These are phyloP conservation scores for Condylura cristata DNA, from an alignment of 2,113 vertebrate species.

Conservation along the genomic window DNA sequence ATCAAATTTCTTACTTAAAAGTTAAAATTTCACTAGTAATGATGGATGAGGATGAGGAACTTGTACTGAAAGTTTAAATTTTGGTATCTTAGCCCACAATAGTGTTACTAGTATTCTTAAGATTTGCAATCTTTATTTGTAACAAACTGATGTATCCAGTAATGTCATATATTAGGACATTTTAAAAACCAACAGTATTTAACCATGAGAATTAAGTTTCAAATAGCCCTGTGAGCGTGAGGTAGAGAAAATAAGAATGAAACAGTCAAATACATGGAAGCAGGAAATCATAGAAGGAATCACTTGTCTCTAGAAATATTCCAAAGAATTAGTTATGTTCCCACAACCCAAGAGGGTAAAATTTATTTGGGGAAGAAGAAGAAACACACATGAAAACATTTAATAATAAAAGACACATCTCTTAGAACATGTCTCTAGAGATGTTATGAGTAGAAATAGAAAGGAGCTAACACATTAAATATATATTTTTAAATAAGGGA, in stretches of 20 bases:
- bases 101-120: background rate
- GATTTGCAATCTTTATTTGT: background rate
- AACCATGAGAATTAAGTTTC: background rate
- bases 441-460: background rate
- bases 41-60: background rate
- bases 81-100: background rate
- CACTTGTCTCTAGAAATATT: background rate
- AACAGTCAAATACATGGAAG: background rate
- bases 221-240: background rate
- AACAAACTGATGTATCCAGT: background rate
- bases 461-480: background rate
- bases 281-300: background rate
- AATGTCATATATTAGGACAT: background rate
- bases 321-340: background rate
- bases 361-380: background rate
- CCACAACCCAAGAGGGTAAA: background rate
- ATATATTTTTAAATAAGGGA: background rate
- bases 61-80: background rate
- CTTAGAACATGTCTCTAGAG: background rate
- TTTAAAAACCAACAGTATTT: background rate
- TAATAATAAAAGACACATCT: background rate
- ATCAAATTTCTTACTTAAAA: constrained; percentile 9
- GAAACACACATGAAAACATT: background rate
- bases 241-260: background rate
- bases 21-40: background rate